Base-by-base conservation (phyloP, 2,797 vertebrate genomes). In the Eremophila alpestris region DNA sequence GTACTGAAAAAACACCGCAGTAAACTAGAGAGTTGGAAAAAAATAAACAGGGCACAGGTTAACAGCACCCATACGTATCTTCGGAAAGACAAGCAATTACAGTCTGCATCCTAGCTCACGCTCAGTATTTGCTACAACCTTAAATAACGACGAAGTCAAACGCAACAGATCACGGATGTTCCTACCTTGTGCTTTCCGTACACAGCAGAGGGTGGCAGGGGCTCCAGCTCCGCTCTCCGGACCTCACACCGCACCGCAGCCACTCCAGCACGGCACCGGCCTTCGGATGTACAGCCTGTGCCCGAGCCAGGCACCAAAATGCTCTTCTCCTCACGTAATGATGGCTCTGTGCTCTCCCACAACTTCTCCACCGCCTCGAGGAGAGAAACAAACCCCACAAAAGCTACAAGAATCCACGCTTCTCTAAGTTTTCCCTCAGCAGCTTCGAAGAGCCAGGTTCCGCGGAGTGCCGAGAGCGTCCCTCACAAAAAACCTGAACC, bases 361-460 rank as follows among this genome's bases (percentile, higher is more conserved):
- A 70, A 2, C 15, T n/a, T 38, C 34, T 40, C 13, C 5, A 0
- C 9, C 38, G 58, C 13, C 27, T 36, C 0, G 0, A 24, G 5
- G 3, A 22, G 1, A 0, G 1, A 41, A 52, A 0, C 16, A n/a
- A 74, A 0, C 4, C 5, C 26, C 11, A 20, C 7, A 22, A 11
- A 13, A 45, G 3, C 26, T 4, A 18, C 13, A 21, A 3, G 20
- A 36, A 1, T 1, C 7, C 1, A 3, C 0, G 0, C 1, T 15
- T 55, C 20, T 1, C 6, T 52, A 40, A 38, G 36, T 38, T 38
- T 38, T 38, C 36, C 36, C 36, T 38, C 36, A 38, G 36, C 36
- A 38, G 36, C 36, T 38, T 38, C 36, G 36, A 38, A 38, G 36
- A 38, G 36, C 36, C 36, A 10, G 36, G 8, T 38, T 38, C 36